phyloP scores from a whole-genome alignment of 2,888 invertebrate genomes.

The Lasioglossum figueresi region DNA sequence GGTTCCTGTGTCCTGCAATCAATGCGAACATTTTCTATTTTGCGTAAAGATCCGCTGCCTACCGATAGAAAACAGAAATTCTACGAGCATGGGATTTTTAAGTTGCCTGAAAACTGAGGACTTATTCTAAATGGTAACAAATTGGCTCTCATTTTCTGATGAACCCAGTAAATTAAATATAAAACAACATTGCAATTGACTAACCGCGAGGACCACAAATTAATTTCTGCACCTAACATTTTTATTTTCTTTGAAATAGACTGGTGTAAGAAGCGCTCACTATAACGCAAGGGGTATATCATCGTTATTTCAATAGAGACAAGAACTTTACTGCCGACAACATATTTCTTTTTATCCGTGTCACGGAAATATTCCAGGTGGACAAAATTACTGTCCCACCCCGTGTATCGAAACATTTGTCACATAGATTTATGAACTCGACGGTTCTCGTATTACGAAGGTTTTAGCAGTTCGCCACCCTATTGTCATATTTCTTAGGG shows the following conservation, averaged over 20 bases:
- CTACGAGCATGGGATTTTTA: too few relatives aligned
- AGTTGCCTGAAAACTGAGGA: too few relatives aligned
- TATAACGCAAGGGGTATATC: background rate
- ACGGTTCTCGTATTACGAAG: slow-evolving; percentile 12
- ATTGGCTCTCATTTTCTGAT: too few relatives aligned
- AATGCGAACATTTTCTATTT: too few relatives aligned
- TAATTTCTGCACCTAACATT: background rate
- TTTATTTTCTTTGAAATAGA: background rate
- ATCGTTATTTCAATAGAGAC: background rate
- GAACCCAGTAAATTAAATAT: background rate
- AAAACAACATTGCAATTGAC: background rate
- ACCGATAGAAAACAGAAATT: too few relatives aligned
- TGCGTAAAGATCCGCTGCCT: too few relatives aligned
- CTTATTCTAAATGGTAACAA: too few relatives aligned
- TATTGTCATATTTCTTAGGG: slow-evolving; percentile 18
- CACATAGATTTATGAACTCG: slow-evolving; percentile 16
- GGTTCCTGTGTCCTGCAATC: too few relatives aligned
- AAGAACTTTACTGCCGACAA: background rate
- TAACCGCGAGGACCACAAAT: background rate
- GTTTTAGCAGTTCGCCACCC: slow-evolving; percentile 15
- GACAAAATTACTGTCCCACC: slow-evolving; percentile 9
- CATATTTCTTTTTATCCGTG: background rate
- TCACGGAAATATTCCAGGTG: background rate
- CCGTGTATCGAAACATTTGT: slow-evolving; percentile 8
- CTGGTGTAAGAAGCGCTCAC: background rate